These are phyloP conservation scores for Stegophylla sp. DNA, from an alignment of 2,888 invertebrate species.

Conservation along the genomic window DNA sequence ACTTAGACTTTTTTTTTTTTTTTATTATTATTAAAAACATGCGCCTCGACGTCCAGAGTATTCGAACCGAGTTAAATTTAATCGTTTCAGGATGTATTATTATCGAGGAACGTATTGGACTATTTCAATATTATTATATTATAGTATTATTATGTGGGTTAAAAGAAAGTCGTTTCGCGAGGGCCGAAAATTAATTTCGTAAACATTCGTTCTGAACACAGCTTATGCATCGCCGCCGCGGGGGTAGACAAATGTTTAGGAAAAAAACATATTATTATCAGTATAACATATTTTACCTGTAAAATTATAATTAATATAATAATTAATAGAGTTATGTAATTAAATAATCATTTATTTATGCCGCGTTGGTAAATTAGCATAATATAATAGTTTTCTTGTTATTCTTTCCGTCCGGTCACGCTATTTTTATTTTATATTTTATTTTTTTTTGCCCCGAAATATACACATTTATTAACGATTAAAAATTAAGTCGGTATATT, in stretches of 20 bases:
- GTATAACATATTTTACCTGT: neutral
- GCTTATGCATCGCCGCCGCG: neutral
- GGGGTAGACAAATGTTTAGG: slow-evolving; percentile 26
- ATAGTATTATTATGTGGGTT: too few species aligned
- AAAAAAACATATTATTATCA: slow-evolving; percentile 11
- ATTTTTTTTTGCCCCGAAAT: neutral
- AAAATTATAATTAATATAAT: slow-evolving; percentile 11
- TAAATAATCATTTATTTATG: slow-evolving; percentile 1
- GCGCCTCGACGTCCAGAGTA: too few species aligned
- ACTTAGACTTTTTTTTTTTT: neutral
- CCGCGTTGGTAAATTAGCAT: slow-evolving; percentile 21
- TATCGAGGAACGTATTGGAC: neutral
- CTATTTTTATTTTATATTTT: too few species aligned
- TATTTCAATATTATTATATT: too few species aligned
- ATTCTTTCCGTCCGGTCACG: slow-evolving; percentile 28
- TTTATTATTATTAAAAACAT: slow-evolving; percentile 6
- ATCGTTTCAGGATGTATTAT: neutral
- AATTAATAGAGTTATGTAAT: too few species aligned
- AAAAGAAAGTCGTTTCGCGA: neutral
- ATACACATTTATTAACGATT: neutral
- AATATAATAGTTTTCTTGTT: slow-evolving; percentile 6
- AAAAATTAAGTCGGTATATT: neutral
- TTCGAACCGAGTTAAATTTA: neutral
- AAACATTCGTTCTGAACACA: slow-evolving; percentile 16
- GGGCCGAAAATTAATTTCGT: neutral